Base-by-base conservation (phyloP, 2,888 invertebrate genomes). In the Ypsolopha sequella region DNA sequence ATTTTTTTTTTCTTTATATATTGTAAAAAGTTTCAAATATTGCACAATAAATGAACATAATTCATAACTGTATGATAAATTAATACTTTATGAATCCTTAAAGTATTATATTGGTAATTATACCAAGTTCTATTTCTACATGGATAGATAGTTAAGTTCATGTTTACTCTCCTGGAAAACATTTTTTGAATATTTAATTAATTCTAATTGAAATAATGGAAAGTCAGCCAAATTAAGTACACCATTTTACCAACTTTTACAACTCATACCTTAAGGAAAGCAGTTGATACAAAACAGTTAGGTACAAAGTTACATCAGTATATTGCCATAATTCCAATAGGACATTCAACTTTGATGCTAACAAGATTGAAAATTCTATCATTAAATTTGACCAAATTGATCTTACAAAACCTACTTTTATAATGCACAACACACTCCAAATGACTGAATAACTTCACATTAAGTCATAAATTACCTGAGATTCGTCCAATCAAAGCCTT, bases 401-500 rank as follows among this genome's bases (percentile, higher is more conserved):
- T 24, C 24, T 24, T 24, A 24, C 24, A 24, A 24, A 24, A 24
- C 24, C 24, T 24, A 24, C 24, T 24, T 24, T 43, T n/a, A 11
- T 6, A 43, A 10, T 11, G 43, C 43, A 41, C 41, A 41, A 11
- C 41, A 41, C 41, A 13, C 24, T 24, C 24, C 24, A 24, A 24
- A 24, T 24, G 24, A 24, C 2, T 24, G 24, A 24, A 24, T 24
- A 24, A 24, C 24, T 46, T 33, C 4, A 35, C 34, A 35, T 46
- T 46, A 34, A 46, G 11, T 46, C 46, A 46, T 36, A 24, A n/a
- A n/a, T n/a, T n/a, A 46, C 41, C 7, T 49, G 49, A 49, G 49
- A 49, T 49, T 49, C 49, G 41, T 39, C 33, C 33, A 41, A n/a
- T 11, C 41, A 34, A 36, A 47, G 47, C 47, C 41, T 39, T 49